Conservation (phyloP, 2,113 vertebrate species). For the Petaurus breviceps region DNA sequence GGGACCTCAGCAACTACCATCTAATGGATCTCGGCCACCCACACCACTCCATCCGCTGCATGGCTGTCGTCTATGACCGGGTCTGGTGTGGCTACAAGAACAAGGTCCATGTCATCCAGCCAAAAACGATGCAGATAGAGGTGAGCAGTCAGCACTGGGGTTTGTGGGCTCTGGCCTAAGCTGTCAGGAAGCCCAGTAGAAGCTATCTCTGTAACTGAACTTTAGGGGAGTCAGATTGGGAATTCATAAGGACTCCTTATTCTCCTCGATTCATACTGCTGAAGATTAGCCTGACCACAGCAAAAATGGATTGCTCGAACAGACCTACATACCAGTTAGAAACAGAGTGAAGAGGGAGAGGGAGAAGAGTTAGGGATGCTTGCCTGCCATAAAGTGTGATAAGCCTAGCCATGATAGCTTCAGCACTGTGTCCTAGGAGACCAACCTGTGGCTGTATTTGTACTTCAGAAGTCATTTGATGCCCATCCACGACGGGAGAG, state of each 20-base stretch:
- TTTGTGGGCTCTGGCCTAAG: rapidly evolving
- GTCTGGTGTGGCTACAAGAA: constrained; percentile 99
- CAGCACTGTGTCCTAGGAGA: neutral
- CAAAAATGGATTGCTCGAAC: neutral
- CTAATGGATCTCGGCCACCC: constrained; percentile 98
- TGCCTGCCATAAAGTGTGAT: neutral
- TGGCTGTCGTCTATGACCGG: constrained; percentile 97
- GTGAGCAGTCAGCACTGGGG: constrained; percentile 74
- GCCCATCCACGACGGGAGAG: constrained; percentile 97
- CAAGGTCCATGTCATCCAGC: constrained; percentile 99
- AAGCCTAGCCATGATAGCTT: neutral
- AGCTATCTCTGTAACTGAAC: no score
- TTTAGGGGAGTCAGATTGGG: neutral
- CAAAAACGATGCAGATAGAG: constrained; percentile 99
- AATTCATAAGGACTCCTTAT: neutral
- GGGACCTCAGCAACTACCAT: constrained; percentile 98
- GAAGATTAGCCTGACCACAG: neutral
- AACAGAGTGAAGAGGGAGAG: neutral
- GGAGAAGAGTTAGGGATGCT: no score
- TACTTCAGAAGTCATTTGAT: constrained; percentile 94
- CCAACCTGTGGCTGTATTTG: neutral
- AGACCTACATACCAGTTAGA: neutral
- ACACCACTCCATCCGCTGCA: constrained; percentile 98
- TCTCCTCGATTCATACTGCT: neutral
- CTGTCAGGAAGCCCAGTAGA: neutral